Evolutionary conservation across 1,140 invertebrate species (phyloP).

Genomic region (Formica exsecta): DNA sequence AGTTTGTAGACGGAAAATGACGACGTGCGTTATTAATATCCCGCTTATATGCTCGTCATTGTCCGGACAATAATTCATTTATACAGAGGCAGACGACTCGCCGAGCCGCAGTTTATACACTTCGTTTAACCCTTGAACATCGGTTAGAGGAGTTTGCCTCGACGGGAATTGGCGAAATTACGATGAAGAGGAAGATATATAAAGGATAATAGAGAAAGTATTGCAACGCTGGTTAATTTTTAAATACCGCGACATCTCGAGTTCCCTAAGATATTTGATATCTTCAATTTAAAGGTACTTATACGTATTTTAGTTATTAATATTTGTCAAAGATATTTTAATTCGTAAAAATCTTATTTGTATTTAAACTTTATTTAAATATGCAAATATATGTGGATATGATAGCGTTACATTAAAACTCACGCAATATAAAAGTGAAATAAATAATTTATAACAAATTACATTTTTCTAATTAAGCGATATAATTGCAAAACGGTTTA

Average conservation of each 20-base stretch:
- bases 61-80: conserved; percentile 37
- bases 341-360: neutral
- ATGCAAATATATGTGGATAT: too few species aligned
- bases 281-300: neutral
- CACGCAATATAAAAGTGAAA: neutral
- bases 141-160: neutral
- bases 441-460: neutral
- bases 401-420: too few species aligned
- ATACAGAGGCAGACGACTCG: conserved; percentile 15
- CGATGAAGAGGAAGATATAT: neutral
- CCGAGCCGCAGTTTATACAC: conserved; percentile 37
- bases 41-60: neutral
- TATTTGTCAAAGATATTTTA: neutral
- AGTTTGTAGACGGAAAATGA: neutral
- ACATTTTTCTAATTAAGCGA: conserved; percentile 15
- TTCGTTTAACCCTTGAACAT: conserved; percentile 49
- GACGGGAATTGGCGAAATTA: conserved; percentile 14
- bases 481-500: conserved; percentile 9
- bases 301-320: neutral
- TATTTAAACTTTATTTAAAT: too few species aligned
- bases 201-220: neutral
- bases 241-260: neutral
- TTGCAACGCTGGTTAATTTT: conserved; percentile 7
- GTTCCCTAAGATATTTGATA: neutral
- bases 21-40: conserved; percentile 48